A percentile compares a stretch with the other conserved stretches of the same genome.
Evolutionary conservation across 2,888 invertebrate species (phyloP).

Genomic region (Cotesia congregata): DNA sequence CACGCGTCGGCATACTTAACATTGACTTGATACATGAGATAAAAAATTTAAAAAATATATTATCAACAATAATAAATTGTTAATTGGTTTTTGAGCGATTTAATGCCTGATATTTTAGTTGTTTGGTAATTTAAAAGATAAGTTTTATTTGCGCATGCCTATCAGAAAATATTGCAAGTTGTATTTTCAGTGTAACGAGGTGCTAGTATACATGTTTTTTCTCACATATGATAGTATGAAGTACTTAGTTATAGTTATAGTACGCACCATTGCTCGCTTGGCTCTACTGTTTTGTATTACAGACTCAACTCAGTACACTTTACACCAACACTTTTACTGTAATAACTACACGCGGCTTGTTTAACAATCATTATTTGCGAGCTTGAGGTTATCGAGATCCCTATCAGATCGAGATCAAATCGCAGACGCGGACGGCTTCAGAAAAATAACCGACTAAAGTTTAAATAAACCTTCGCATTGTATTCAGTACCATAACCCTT

Average conservation of each 20-base stretch:
- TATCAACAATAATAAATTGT: too few species aligned
- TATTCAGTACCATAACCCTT: conserved; percentile 9
- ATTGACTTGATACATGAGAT: background rate
- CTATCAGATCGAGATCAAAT: conserved; percentile 53
- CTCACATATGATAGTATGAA: conserved; percentile 52
- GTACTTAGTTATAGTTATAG: conserved; percentile 54
- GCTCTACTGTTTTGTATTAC: background rate
- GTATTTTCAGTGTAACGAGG: conserved; percentile 57
- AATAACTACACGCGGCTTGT: conserved; percentile 55
- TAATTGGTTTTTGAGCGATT: too few species aligned
- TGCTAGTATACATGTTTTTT: conserved; percentile 52
- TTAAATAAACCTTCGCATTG: conserved; percentile 23
- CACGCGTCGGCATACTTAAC: background rate
- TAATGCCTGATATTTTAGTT: too few species aligned
- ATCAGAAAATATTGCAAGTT: conserved; percentile 39
- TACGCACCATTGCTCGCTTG: conserved; percentile 49
- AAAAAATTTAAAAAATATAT: too few species aligned
- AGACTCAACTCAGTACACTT: background rate
- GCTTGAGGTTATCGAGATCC: conserved; percentile 55
- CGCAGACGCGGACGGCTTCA: conserved; percentile 35
- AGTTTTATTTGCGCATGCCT: conserved; percentile 13
- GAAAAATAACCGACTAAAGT: conserved; percentile 5
- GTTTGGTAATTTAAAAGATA: conserved; percentile 8
- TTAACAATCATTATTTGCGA: conserved; percentile 68
- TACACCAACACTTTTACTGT: background rate